Evolutionary conservation across 1,140 invertebrate species (phyloP).

Genomic region (Nasonia longicornis): DNA sequence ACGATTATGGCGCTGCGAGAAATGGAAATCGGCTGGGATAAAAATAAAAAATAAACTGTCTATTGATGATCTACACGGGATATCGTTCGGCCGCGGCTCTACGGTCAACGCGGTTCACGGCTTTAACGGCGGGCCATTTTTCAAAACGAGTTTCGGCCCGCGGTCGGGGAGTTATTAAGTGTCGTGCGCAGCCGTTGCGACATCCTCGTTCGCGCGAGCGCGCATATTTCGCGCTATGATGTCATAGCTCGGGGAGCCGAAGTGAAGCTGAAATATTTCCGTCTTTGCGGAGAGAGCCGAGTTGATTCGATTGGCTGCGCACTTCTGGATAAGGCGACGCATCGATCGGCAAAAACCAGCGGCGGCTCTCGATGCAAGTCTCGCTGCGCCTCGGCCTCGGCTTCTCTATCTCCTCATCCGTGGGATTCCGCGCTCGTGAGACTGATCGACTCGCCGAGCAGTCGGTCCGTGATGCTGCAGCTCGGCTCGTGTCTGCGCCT

Average conservation of each 20-base stretch:
- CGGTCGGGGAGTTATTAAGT: not conserved
- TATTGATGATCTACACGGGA: slow-evolving; percentile 2
- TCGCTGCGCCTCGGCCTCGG: not conserved
- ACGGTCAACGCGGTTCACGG: not conserved
- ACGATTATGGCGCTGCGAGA: too few relatives aligned
- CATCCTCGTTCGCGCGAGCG: slow-evolving; percentile 27
- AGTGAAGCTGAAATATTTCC: not conserved
- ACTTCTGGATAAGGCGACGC: slow-evolving; percentile 56
- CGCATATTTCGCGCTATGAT: not conserved
- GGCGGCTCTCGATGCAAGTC: not conserved
- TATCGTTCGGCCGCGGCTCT: not conserved
- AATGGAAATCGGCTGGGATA: not conserved
- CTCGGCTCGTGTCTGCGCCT: not conserved
- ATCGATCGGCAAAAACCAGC: not conserved
- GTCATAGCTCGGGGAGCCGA: not conserved
- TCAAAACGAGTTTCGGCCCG: slow-evolving; percentile 9
- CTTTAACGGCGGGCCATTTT: slow-evolving; percentile 7
- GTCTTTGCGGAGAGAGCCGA: not conserved
- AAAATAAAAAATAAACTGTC: not conserved
- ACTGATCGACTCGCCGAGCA: slow-evolving; percentile 10
- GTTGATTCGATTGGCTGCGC: not conserved
- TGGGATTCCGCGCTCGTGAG: slow-evolving; percentile 6
- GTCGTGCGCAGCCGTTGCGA: not conserved
- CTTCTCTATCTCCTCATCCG: not conserved
- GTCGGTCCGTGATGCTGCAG: not conserved